Evolutionary conservation across 2,888 invertebrate genomes (phyloP), one percentile per base, ranked within the genome.

Genomic region (Lasioglossum marginatum): DNA sequence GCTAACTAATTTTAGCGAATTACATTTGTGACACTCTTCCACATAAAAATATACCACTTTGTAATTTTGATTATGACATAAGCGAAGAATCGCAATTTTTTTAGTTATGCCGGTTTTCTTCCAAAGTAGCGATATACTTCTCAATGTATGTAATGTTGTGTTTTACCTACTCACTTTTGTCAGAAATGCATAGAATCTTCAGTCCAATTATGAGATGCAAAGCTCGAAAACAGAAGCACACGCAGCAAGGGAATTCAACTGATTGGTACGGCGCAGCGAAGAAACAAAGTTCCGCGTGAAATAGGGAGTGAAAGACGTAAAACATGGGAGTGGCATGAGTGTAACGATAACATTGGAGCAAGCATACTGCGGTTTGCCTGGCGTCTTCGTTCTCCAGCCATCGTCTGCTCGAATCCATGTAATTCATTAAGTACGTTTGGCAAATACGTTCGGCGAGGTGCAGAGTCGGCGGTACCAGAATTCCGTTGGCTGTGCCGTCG

Each of bases 341-440:
- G 66, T 8, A 34, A 34, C 66, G 19, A 31, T 31, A 63, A 34
- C 66, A 31, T 34, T 8, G 10, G 1, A 34, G 66, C 66, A 31
- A 34, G 34, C 81, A 57, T 74, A 85, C 89, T 85, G 87, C 86
- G 63, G 63, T 87, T 77, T 52, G n/a, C 48, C 40, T 5, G 2
- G 70, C 27, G 27, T n/a, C 43, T 68, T 34, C 34, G 71, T 71
- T 27, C 40, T 57, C 73, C 27, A 23, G 19, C 63, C 45, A 27
- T 23, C 40, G 19, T n/a, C 57, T 34, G 10, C 45, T 19, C 70
- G 40, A 31, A 34, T 34, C 12, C 68, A n/a, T 34, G 77, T 68
- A 70, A 57, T 66, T 70, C 78, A 57, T 78, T 72, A 72, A 27
- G 78, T 71, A 78, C 70, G 19, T 78, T 77, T 31, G 23, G 77